Evolutionary conservation across 2,113 vertebrate genomes (phyloP).

Genomic region (Varanus komodoensis): DNA sequence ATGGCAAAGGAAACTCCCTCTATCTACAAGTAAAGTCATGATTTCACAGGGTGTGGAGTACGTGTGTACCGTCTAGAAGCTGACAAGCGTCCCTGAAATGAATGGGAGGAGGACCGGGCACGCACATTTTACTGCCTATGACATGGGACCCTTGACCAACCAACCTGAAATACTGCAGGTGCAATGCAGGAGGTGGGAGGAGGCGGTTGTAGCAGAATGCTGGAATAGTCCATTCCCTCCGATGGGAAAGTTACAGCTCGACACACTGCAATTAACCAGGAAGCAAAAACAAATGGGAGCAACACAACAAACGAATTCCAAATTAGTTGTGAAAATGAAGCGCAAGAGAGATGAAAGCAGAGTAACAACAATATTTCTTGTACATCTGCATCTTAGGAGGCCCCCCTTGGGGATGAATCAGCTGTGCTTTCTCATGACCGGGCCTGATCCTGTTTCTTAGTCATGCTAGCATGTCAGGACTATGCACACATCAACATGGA

Average conservation of each 20-base stretch:
- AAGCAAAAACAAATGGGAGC: neutral
- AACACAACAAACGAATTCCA: neutral
- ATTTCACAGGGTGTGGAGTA: neutral
- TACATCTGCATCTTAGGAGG: neutral
- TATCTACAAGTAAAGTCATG: neutral
- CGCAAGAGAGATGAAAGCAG: neutral
- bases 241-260: neutral
- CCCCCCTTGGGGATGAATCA: neutral
- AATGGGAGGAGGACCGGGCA: neutral
- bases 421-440: neutral
- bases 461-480: neutral
- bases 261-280: neutral
- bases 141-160: neutral
- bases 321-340: neutral
- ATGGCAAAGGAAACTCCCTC: neutral
- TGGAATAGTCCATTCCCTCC: neutral
- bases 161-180: neutral
- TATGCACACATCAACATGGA: neutral
- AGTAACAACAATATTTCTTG: neutral
- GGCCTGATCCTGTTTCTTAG: neutral
- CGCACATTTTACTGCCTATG: neutral
- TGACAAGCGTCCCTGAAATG: neutral
- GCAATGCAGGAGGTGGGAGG: no score
- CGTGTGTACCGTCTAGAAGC: no score
- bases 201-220: neutral